Evolutionary conservation across 2,113 vertebrate species (phyloP), one percentile per base, ranked within the genome.

Genomic region (Cisticola juncidis): DNA sequence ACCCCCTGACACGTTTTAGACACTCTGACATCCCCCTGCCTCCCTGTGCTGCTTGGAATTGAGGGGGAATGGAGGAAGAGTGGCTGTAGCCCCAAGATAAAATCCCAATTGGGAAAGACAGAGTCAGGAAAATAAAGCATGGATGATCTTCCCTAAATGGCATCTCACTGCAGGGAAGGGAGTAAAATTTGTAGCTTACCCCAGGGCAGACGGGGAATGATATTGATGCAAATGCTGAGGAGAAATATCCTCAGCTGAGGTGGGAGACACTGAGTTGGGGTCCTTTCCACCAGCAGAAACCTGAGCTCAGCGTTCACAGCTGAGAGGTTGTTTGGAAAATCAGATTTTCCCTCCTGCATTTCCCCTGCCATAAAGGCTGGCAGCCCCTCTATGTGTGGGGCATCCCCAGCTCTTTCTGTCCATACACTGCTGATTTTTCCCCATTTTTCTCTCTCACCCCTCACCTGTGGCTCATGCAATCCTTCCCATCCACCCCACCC

Each of bases 151-250:
- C 82, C 79, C 93, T 24, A 51, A 93, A 79, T 42, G 88, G 90
- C 96, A 93, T 88, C 94, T 88, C 82, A 40, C 80, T 84, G 56
- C 72, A 76, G 88, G 85, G 92, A 76, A 68, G 82, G 86, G 82
- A 90, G 65, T 48, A 7, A 33, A 74, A 57, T 57, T 1, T 74
- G 56, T 14, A 38, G 82, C 60, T 88, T 35, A 33, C 15, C 85
- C 92, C 82, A 33, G 51, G 20, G 82, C 57, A 25, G 61, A 31
- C 5, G 50, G 78, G 78, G 48, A 19, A 8, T 14, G 56, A 50
- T 9, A 2, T 1, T 0, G 81, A 38, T 47, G 68, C 20, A 12
- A 70, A 64, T 3, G 44, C 65, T 25, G 73, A 42, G 24, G 81
- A 13, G 44, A 28, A 19, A 22, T 9, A 2, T 31, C 73, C 36